Evolutionary conservation across 2,888 invertebrate genomes (phyloP).

Genomic region (Drosophila yooni): DNA sequence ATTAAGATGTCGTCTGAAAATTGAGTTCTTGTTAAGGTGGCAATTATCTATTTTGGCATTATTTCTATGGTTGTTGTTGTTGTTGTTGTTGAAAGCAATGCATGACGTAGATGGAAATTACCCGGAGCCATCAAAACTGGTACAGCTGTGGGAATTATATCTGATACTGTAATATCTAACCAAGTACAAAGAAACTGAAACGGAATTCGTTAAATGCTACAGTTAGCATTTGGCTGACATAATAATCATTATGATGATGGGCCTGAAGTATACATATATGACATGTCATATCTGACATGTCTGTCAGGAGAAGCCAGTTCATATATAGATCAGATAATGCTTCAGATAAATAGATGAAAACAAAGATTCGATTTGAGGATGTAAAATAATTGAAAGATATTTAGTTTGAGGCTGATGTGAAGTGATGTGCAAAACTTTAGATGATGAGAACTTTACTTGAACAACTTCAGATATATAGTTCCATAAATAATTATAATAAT

Average conservation of each 20-base stretch:
- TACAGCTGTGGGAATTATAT: constrained; percentile 55
- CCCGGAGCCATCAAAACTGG: constrained; percentile 42
- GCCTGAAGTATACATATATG: background rate
- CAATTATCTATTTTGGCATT: constrained; percentile 32
- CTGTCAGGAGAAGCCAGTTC: background rate
- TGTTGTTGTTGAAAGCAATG: constrained; percentile 18
- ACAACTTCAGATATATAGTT: background rate
- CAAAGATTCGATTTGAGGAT: background rate
- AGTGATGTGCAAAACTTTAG: too few species aligned
- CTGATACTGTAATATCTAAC: constrained; percentile 24
- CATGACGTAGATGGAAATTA: constrained; percentile 68
- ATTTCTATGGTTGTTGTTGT: constrained; percentile 1
- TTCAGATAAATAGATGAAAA: background rate
- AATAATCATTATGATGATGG: background rate
- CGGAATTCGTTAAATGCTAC: constrained; percentile 9
- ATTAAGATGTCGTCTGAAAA: constrained; percentile 34
- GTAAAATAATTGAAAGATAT: background rate
- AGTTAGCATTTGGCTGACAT: background rate
- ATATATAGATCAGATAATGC: background rate
- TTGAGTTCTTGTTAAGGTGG: constrained; percentile 33
- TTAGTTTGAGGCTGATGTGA: background rate
- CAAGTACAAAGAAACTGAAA: background rate
- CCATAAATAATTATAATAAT: background rate
- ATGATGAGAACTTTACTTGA: too few species aligned
- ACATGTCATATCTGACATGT: too few species aligned